Evolutionary conservation across 2,888 invertebrate genomes (phyloP), one percentile per base, ranked within the genome.

Genomic region (Fragum whitleyi): DNA sequence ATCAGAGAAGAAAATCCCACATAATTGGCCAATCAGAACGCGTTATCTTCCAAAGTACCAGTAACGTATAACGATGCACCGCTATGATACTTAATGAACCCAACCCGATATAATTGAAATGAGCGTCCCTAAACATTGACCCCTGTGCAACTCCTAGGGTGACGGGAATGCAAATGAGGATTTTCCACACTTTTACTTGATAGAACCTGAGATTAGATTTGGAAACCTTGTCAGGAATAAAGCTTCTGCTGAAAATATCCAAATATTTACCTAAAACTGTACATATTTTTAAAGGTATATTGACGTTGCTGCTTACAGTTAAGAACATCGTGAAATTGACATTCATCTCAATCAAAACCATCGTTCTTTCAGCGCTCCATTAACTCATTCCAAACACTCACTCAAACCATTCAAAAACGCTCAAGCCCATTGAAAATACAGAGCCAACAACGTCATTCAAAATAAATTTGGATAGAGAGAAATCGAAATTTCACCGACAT

Each of bases 11-110:
- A 28, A 57, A 26, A 23, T 28, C 16, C 26, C 16, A 23, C 21
- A 26, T 57, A 57, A 57, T 57, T 57, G 28, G 57, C 57, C 57
- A 57, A 57, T 57, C 57, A 57, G 26, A 57, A 23, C 7, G 26
- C 42, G 23, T 42, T 67, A 67, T 67, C 67, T n/a, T 23, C 1
- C 23, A n/a, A 67, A 23, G 67, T 14, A 67, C 67, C 67, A 42
- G 42, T 67, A 36, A 67, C 67, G 36, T 42, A 67, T 3, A 26
- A 39, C 32, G 9, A 39, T 67, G 67, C 42, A 67, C 67, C 42
- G 36, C n/a, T 36, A 67, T n/a, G 39, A 39, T 42, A 67, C 67
- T 26, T 42, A 67, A 67, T 67, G 67, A 67, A 67, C 67, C 42
- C 67, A 67, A 67, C 42, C 26, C 26, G 67, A 67, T 67, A 42